Percentiles rank a stretch among this genome's conserved stretches.
These are phyloP conservation scores for Agelas oroides DNA, from an alignment of 37 sponge, comb jelly and placozoan species.

Conservation along the genomic window DNA sequence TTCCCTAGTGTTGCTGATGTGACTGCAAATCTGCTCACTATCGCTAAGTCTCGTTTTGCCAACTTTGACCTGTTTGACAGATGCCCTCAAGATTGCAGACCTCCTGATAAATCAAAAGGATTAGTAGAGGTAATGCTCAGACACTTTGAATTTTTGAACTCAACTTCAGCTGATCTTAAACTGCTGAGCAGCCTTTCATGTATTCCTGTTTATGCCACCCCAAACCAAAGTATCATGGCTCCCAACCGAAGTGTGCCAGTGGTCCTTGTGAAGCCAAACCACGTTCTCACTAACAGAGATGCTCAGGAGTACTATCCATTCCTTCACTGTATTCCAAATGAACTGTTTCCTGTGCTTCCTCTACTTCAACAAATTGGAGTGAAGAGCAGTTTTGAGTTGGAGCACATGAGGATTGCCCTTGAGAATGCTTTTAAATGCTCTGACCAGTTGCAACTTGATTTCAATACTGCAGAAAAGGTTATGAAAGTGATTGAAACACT, in stretches of 20 bases:
- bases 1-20: constrained; percentile 35
- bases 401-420: constrained; percentile 14
- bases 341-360: not conserved
- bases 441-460: not conserved
- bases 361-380: constrained; percentile 6
- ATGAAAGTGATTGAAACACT: not conserved
- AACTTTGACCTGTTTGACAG: constrained; percentile 26
- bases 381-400: not conserved
- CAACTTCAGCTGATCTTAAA: too few species aligned
- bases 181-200: too few species aligned
- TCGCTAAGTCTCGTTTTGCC: constrained; percentile 24
- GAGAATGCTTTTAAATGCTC: not conserved
- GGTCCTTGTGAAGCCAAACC: constrained; percentile 53
- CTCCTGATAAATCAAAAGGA: not conserved
- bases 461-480: not conserved
- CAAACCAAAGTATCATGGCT: too few species aligned
- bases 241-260: not conserved
- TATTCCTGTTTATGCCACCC: too few species aligned
- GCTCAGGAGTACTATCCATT: constrained; percentile 34
- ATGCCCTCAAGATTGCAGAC: not conserved
- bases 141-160: too few species aligned
- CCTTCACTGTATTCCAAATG: constrained; percentile 22
- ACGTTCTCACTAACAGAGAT: constrained; percentile 21
- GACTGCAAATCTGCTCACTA: constrained; percentile 32
- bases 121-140: too few species aligned